These are phyloP conservation scores for Felis catus DNA, from an alignment of 2,113 vertebrate species.

Conservation along the genomic window DNA sequence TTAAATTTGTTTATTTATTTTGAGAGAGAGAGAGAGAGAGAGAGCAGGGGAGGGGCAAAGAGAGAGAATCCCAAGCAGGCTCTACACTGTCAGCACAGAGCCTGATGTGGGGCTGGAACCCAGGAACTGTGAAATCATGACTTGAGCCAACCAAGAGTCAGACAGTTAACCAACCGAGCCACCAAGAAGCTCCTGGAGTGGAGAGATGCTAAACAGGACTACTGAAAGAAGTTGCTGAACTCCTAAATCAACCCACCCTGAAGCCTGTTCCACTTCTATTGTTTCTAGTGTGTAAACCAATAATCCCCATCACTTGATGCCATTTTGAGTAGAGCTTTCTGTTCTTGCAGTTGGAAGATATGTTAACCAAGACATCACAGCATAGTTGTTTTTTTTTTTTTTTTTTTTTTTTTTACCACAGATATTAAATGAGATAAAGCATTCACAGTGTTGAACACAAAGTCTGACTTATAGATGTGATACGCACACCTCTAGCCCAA, in stretches of 20 bases:
- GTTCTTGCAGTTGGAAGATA: neutral
- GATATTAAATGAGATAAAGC: neutral
- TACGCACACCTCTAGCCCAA: neutral
- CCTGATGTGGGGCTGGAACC: too few species aligned
- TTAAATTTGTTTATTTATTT: too few species aligned
- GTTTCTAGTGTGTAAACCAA: neutral
- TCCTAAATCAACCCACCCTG: neutral
- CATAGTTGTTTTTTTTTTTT: neutral
- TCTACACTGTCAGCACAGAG: too few species aligned
- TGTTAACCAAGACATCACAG: neutral
- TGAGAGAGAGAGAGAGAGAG: too few species aligned
- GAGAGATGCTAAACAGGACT: neutral
- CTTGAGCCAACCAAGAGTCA: too few species aligned
- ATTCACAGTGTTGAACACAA: neutral
- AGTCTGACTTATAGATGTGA: neutral
- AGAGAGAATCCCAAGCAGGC: too few species aligned
- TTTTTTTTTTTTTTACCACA: neutral
- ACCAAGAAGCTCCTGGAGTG: neutral
- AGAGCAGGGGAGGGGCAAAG: too few species aligned
- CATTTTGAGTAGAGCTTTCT: conserved; percentile 34
- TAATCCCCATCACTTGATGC: neutral
- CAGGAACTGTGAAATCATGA: too few species aligned
- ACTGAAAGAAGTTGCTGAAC: neutral
- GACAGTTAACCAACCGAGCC: too few species aligned
- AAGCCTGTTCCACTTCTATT: neutral